phyloP scores from a whole-genome alignment of 2,888 invertebrate species.

The Bimastos eiseni region DNA sequence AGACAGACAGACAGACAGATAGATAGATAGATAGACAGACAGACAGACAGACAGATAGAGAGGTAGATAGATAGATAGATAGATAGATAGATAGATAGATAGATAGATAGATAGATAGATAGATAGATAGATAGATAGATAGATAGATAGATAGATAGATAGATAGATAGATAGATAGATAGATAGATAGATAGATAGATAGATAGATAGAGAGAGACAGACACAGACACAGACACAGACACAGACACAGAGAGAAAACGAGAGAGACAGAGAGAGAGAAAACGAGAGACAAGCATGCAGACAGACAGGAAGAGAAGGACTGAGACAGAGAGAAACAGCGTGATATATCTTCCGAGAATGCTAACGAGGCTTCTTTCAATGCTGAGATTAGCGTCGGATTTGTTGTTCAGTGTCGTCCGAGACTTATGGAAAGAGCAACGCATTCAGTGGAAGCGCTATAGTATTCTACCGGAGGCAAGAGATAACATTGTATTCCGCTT shows the following conservation, averaged over 20 bases:
- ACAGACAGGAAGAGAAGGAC: not conserved
- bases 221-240: not conserved
- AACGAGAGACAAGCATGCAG: not conserved
- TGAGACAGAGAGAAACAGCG: not conserved
- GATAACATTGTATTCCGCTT: not conserved
- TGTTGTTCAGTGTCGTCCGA: not conserved
- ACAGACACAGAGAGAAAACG: not conserved
- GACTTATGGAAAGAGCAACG: not conserved
- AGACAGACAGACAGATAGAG: not conserved
- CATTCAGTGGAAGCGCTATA: not conserved
- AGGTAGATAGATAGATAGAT: not conserved
- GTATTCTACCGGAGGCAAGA: not conserved
- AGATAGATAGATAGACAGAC: not conserved
- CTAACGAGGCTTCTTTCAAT: not conserved
- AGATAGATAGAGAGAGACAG: not conserved
- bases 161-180: not conserved
- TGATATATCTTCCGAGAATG: not conserved
- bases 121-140: not conserved
- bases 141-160: not conserved
- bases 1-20: too few species aligned
- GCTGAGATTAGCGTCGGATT: not conserved
- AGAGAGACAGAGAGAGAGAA: not conserved
- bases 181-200: not conserved
- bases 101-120: not conserved
- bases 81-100: not conserved